Evolutionary conservation across 2,113 vertebrate species (phyloP), one percentile per base, ranked within the genome.

Genomic region (Glaucomys volans): DNA sequence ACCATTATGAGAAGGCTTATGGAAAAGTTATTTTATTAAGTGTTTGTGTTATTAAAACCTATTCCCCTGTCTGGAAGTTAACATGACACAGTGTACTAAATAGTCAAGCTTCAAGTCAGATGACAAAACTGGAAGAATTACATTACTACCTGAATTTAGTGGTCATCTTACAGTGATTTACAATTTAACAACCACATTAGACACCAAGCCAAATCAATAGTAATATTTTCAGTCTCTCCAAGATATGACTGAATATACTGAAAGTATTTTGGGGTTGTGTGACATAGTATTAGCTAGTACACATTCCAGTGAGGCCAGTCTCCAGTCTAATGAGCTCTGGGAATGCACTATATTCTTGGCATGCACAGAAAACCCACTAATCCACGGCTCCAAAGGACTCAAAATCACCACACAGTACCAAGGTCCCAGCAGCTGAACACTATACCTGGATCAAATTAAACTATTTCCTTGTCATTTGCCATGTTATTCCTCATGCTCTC

Each of bases 111-210:
- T 94, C 50, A 87, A 69, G 62, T 91, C 42, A 91, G 57, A 89
- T 74, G 94, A 83, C 76, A 95, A 93, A 87, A 69, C 82, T 82
- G 32, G 28, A 91, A 93, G 86, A 93, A 93, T 82, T 82, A 59
- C 47, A 86, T 94, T 85, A 83, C 87, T 88, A 92, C 18, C 40
- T 83, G 66, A 94, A 93, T 40, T 57, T 79, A 93, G 75, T 86
- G 57, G 90, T 82, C 83, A 93, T 95, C 75, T 77, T 93, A 81
- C 62, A 79, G 35, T 82, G 81, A 85, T 90, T 87, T 96, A 95
- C 94, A 91, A 91, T 96, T 80, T 91, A 97, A 93, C 90, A 74
- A 69, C 94, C 75, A 77, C 67, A 80, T 86, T 91, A 91, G 95
- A 96, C 54, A 88, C 62, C 37, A 32, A 32, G 35, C 26, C n/a